Conservation (phyloP, 92 coral and sea anemone species). For the Muricea muricata region DNA sequence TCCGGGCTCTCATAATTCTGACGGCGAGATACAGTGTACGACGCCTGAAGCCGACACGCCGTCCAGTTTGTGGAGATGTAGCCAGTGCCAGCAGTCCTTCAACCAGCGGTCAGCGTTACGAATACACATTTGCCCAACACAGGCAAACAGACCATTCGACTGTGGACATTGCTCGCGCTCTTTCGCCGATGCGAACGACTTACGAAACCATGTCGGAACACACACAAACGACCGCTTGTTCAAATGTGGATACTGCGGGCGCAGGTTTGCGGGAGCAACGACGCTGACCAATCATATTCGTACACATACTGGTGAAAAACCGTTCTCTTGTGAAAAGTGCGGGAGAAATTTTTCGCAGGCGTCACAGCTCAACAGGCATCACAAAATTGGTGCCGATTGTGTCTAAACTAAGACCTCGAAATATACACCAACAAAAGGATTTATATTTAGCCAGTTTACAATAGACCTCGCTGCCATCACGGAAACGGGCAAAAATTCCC, state of each 20-base stretch:
- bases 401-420: background rate
- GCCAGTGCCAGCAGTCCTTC: constrained; percentile 89
- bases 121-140: constrained; percentile 89
- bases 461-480: no score
- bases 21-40: background rate
- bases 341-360: constrained; percentile 90
- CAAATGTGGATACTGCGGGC: constrained; percentile 98
- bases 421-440: background rate
- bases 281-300: constrained; percentile 96
- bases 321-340: constrained; percentile 88
- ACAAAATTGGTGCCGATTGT: constrained; percentile 88
- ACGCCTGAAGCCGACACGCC: constrained; percentile 2
- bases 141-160: constrained; percentile 81
- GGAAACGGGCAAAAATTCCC: no score
- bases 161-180: constrained; percentile 94
- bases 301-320: constrained; percentile 97
- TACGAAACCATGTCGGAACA: constrained; percentile 94
- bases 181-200: constrained; percentile 82
- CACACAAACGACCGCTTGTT: constrained; percentile 94
- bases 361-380: constrained; percentile 95
- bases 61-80: constrained; percentile 73
- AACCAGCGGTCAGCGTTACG: constrained; percentile 90
- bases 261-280: constrained; percentile 97
- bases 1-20: constrained; percentile 9
- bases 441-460: background rate